Evolutionary conservation across 2,797 vertebrate genomes (phyloP).

Genomic region (Pseudomugil tenellus): DNA sequence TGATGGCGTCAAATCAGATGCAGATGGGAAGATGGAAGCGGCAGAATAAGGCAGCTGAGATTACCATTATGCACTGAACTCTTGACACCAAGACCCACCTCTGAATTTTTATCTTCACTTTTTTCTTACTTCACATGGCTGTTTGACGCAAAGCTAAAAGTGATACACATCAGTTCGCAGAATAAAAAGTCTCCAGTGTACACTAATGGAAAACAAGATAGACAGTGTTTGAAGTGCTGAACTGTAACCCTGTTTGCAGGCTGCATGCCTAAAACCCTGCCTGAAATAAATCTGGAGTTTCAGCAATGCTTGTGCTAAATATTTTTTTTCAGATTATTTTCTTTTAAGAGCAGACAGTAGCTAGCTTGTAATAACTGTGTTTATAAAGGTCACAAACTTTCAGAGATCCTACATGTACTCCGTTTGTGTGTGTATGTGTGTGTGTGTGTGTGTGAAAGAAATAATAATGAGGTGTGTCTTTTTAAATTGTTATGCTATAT

Average conservation of each 20-base stretch:
- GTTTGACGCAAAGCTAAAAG: conserved; percentile 31
- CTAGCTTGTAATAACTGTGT: conserved; percentile 6
- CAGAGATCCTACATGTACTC: too few relatives aligned
- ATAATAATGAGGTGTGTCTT: too few relatives aligned
- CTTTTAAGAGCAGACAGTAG: conserved; percentile 1
- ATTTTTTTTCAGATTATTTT: conserved; percentile 13
- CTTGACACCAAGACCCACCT: conserved; percentile 49
- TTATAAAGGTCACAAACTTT: conserved; percentile 10
- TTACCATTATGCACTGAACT: conserved; percentile 54
- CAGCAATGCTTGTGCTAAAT: conserved; percentile 8
- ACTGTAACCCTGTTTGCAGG: conserved; percentile 18
- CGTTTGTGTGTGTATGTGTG: too few relatives aligned
- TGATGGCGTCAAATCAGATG: conserved; percentile 65
- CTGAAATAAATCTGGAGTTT: conserved; percentile 32
- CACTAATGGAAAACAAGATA: conserved; percentile 30
- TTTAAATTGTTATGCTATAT: too few relatives aligned
- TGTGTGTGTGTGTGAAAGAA: too few relatives aligned
- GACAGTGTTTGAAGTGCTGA: conserved; percentile 27
- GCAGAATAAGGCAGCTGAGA: conserved; percentile 35
- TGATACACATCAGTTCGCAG: conserved; percentile 4
- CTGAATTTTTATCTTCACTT: conserved; percentile 46
- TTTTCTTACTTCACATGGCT: conserved; percentile 31
- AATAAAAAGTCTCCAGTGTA: conserved; percentile 21
- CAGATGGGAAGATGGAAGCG: conserved; percentile 62
- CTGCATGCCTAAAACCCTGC: conserved; percentile 22